Base-by-base conservation (phyloP, 2,113 vertebrate species). In the Orcinus orca region DNA sequence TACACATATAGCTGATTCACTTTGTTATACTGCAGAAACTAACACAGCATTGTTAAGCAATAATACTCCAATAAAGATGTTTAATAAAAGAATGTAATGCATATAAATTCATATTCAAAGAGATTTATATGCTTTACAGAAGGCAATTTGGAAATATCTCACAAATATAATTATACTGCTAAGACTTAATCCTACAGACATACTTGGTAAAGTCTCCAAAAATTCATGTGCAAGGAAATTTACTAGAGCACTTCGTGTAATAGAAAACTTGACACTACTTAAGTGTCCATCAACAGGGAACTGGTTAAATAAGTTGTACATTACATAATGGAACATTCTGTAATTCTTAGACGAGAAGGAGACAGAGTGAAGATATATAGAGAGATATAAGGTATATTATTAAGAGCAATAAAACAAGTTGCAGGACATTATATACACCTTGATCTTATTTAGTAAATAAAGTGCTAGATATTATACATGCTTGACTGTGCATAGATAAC, bases 81-180 rank as follows among this genome's bases (percentile, higher is more conserved):
- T 53, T 5, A 88, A 79, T 44, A 89, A 88, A 86, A 88, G 5
- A 79, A 29, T 41, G 11, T 0, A 93, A 53, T 23, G 20, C 12
- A 38, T 90, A 81, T 80, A 93, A 65, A 88, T 94, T 86, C 47
- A 65, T 81, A n/a, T 67, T 89, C 44, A 93, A n/a, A 84, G 29
- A 77, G 41, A 80, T 79, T 71, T 82, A 53, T 80, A 71, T 67
- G 26, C 15, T 82, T 81, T 85, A 71, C 38, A 33, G 25, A 93
- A 36, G 50, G 12, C 58, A 84, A 44, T 67, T 44, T 63, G 14
- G 31, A 93, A 94, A 76, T 63, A 70, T 29, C 23, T 93, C 36
- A 62, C 50, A 81, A 94, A 74, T 79, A 65, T 47, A 94, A 58
- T 95, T 83, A 76, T 25, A 91, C 38, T 77, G 60, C 18, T 76